Base-by-base conservation (phyloP, 2,888 invertebrate genomes). In the Glyphotaelius pellucidus region DNA sequence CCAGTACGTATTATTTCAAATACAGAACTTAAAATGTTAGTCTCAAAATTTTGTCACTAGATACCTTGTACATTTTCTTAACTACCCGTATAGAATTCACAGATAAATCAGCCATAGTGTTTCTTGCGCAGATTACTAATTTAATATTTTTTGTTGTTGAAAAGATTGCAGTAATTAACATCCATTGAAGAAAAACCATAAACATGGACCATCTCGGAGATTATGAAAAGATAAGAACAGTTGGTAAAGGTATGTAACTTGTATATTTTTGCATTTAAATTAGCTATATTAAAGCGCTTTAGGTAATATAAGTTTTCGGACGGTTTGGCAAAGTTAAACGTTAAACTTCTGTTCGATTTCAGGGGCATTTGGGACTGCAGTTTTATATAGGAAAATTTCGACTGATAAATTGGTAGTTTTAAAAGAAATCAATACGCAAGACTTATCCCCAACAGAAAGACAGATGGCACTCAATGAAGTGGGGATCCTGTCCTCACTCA, bases 361-460 rank as follows among this genome's bases (percentile, higher is more conserved):
- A 95, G 97, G 97, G 15, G 97, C 98, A 0, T 98, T 97, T 95
- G 98, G 98, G 7, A 97, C 97, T 19, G 98, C 98, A 11, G 96
- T 97, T 1, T 94, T 98, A 25, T 98, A 97, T 94, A 95, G 96
- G 42, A 96, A 97, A 89, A 96, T 96, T 93, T 95, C 96, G 79
- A 97, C 97, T 94, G 97, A 97, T 88, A 96, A 96, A 91, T 94
- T 97, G 80, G 97, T 98, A 31, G 97, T 98, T 4, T 96, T 98
- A 90, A 98, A 98, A 94, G 97, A 98, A 94, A 97, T 98, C 89
- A 97, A 97, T 94, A 96, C 97, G 95, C 96, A 96, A 94, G 97
- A 98, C 94, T 94, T 98, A 93, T 96, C 96, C n/a, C 96, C 96
- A 0, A 94, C 96, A 0, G 98, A 98, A 94, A 95, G 97, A 87